Evolutionary conservation across 2,797 vertebrate species (phyloP).

Genomic region (Pangasius larnaudii): DNA sequence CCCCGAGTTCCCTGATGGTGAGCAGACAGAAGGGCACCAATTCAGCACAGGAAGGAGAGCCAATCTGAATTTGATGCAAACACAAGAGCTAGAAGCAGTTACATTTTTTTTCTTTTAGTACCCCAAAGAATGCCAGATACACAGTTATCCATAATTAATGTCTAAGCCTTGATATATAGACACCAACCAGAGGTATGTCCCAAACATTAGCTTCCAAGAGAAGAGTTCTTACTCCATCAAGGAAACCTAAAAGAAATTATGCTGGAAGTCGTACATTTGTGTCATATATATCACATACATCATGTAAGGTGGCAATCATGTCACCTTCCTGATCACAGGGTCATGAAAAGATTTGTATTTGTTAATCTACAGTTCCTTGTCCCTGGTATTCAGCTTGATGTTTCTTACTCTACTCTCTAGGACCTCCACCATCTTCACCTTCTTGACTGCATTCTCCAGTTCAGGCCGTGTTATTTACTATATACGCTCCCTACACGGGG

Average conservation of each 20-base stretch:
- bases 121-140: background rate
- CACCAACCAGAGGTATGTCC: background rate
- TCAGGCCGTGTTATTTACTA: background rate
- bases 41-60: background rate
- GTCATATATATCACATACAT: background rate
- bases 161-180: background rate
- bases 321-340: background rate
- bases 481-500: background rate
- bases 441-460: background rate
- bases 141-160: background rate
- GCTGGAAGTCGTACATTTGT: background rate
- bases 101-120: no score
- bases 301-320: background rate
- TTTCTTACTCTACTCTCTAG: background rate
- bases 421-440: background rate
- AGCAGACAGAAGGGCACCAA: slow-evolving; percentile 45
- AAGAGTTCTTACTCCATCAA: background rate
- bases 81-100: background rate
- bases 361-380: background rate
- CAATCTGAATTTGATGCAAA: background rate
- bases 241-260: background rate
- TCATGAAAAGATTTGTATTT: background rate
- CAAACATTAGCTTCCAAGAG: background rate
- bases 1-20: slow-evolving; percentile 94
- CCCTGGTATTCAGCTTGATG: background rate